phyloP scores from a whole-genome alignment of 92 coral and sea anemone species.

The Palythoa grandis region DNA sequence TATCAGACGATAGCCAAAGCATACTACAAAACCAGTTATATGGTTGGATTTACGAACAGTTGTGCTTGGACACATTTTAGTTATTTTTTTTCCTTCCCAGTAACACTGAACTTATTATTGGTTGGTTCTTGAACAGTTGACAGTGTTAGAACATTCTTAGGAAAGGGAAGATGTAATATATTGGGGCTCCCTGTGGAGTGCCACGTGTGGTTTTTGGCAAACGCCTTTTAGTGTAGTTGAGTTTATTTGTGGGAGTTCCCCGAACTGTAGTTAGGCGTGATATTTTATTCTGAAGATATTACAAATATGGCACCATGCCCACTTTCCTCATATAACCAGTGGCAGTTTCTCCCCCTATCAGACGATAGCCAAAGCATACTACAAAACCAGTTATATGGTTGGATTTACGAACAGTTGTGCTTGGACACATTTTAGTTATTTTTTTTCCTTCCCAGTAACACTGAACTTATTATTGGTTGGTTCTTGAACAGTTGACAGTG shows the following conservation, averaged over 20 bases:
- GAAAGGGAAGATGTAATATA: not conserved
- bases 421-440: not conserved
- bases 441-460: too few relatives aligned
- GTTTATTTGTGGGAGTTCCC: too few relatives aligned
- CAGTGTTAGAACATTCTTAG: not conserved
- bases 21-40: not conserved
- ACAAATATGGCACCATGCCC: too few relatives aligned
- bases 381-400: not conserved
- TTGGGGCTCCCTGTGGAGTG: conserved; percentile 2
- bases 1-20: not conserved
- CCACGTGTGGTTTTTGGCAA: not conserved
- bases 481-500: not conserved
- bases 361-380: not conserved
- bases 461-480: too few relatives aligned
- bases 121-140: not conserved
- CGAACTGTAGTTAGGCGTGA: too few relatives aligned
- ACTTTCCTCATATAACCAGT: too few relatives aligned
- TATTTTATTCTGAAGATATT: too few relatives aligned
- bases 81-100: too few relatives aligned
- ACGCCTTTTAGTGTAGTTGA: too few relatives aligned
- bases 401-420: not conserved
- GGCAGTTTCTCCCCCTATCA: not conserved
- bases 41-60: not conserved
- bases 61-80: not conserved
- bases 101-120: too few relatives aligned